phyloP scores from a whole-genome alignment of 2,113 vertebrate species.

The Strix uralensis region DNA sequence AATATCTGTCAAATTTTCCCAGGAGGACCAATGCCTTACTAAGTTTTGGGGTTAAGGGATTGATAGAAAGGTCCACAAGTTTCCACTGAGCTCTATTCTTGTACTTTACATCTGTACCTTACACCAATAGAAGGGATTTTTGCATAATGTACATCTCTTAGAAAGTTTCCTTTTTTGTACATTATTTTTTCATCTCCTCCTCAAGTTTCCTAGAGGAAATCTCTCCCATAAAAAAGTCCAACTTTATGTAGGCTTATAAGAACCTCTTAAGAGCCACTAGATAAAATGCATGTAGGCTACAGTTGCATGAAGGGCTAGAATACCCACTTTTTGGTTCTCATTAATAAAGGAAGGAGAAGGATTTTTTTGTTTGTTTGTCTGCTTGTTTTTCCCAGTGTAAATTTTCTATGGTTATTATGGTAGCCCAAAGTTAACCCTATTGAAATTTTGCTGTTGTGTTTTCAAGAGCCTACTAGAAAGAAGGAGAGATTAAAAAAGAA shows the following conservation, averaged over 20 bases:
- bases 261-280: background rate
- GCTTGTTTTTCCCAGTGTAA: background rate
- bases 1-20: background rate
- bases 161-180: background rate
- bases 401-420: background rate
- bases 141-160: rapidly evolving
- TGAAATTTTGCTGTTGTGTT: background rate
- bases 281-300: background rate
- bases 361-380: background rate
- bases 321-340: background rate
- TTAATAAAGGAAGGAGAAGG: background rate
- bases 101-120: background rate
- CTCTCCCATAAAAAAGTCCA: background rate
- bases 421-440: background rate
- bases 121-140: background rate
- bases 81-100: background rate
- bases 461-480: background rate
- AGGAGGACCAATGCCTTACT: background rate
- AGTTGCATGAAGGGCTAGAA: background rate
- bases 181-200: background rate
- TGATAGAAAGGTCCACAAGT: background rate
- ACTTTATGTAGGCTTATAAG: background rate
- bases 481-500: background rate
- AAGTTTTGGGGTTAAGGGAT: background rate
- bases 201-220: background rate